Evolutionary conservation across 1,140 invertebrate genomes (phyloP).

Genomic region (Eumaeus atala): DNA sequence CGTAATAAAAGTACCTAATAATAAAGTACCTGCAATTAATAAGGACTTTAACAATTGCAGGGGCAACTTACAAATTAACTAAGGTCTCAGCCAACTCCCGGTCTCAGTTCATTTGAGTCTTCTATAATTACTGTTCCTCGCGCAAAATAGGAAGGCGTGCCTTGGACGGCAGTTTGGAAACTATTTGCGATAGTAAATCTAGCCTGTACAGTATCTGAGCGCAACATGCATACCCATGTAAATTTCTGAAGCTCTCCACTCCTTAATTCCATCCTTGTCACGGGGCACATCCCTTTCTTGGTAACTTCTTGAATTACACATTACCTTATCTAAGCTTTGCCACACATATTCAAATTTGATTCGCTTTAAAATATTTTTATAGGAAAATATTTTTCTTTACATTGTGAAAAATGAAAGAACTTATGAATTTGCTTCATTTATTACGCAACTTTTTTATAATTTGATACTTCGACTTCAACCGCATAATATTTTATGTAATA

Average conservation of each 20-base stretch:
- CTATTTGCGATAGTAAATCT: constrained; percentile 58
- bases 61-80: constrained; percentile 28
- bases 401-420: too few relatives aligned
- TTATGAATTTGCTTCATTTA: too few relatives aligned
- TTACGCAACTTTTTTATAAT: too few relatives aligned
- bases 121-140: constrained; percentile 58
- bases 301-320: neutral
- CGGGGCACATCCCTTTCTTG: constrained; percentile 45
- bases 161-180: constrained; percentile 36
- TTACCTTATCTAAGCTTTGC: neutral
- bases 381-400: too few relatives aligned
- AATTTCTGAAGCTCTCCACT: constrained; percentile 42
- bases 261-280: constrained; percentile 56
- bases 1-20: constrained; percentile 16
- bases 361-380: too few relatives aligned
- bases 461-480: too few relatives aligned
- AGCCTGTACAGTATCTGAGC: constrained; percentile 36
- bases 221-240: constrained; percentile 58
- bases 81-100: constrained; percentile 27
- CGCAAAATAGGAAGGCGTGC: constrained; percentile 29
- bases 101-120: constrained; percentile 42
- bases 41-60: constrained; percentile 30
- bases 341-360: neutral
- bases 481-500: too few relatives aligned
- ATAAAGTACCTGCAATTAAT: constrained; percentile 24